Evolutionary conservation across 2,113 vertebrate species (phyloP), one percentile per base, ranked within the genome.

Genomic region (Epinephelus lanceolatus): DNA sequence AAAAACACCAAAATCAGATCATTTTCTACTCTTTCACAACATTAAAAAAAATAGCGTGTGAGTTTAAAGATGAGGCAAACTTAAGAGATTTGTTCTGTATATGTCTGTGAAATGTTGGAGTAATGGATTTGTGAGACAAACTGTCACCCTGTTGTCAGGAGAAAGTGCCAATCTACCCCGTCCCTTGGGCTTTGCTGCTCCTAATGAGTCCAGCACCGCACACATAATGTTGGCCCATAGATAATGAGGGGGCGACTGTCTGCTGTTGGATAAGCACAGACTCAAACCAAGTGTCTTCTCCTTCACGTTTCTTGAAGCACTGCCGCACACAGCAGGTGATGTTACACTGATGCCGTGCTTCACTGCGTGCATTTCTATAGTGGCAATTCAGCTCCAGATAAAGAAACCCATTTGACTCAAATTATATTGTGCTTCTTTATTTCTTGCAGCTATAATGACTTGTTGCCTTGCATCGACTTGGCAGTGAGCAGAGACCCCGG

Each of bases 241-340:
- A 78, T 91, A 92, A 92, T 80, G 83, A 91, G 75, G 73, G 60
- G 73, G 65, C 53, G 47, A 57, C 77, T 70, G 73, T 86, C 83
- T 83, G 76, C 63, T 55, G 78, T 27, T 37, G 68, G 51, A 85
- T 51, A 51, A 70, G 56, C 65, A 77, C 8, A 74, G 37, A 75
- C n/a, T 90, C 33, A 72, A 82, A 74, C 42, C 42, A 72, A 72
- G 63, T 8, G 7, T 47, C 37, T 61, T 10, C 75, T 81, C 59
- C 40, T 61, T 56, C 69, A 23, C 42, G 30, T 74, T 70, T 47
- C 67, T 63, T 67, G 11, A 11, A 67, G 25, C 53, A n/a, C 53
- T 14, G 23, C 62, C 27, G 52, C 30, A 76, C 51, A 69, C 30
- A 80, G 67, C 63, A 71, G 71, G 62, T 76, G 59, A 78, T 73